phyloP scores from a whole-genome alignment of 2,888 invertebrate genomes.

The Brenthis hecate region DNA sequence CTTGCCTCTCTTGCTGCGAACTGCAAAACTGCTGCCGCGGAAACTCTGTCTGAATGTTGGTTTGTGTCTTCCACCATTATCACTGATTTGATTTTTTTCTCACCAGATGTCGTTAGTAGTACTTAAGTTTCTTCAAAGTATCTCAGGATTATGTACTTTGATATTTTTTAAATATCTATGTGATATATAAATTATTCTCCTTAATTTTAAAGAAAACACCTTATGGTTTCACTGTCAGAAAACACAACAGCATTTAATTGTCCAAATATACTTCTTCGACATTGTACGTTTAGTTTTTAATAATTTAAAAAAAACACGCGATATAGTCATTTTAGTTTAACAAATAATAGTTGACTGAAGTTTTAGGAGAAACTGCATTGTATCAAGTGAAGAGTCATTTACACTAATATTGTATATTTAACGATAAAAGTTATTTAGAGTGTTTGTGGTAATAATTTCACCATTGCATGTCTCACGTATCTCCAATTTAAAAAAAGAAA shows the following conservation, averaged over 20 bases:
- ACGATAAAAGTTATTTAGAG: no score
- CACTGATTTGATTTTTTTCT: conserved; percentile 20
- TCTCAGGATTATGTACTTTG: no score
- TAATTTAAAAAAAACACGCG: conserved; percentile 40
- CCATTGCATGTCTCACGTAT: no score
- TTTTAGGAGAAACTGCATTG: conserved; percentile 32
- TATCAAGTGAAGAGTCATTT: conserved; percentile 4
- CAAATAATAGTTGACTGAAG: conserved; percentile 25
- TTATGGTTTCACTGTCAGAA: conserved; percentile 53
- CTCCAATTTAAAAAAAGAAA: no score
- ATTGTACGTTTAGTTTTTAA: conserved; percentile 35
- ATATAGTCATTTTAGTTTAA: conserved; percentile 50
- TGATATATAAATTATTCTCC: no score
- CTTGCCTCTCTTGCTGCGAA: conserved; percentile 73
- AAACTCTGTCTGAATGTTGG: conserved; percentile 59
- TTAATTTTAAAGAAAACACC: not conserved
- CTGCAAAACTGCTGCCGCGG: conserved; percentile 73
- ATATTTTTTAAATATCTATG: no score
- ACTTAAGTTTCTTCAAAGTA: no score
- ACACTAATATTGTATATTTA: no score
- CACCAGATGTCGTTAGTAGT: conserved; percentile 14
- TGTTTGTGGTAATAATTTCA: no score
- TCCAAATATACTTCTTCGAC: conserved; percentile 55
- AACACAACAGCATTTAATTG: conserved; percentile 52
- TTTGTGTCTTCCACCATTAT: conserved; percentile 67